Conservation (phyloP, 2,797 vertebrate species). For the Enteromius fasciolatus region DNA sequence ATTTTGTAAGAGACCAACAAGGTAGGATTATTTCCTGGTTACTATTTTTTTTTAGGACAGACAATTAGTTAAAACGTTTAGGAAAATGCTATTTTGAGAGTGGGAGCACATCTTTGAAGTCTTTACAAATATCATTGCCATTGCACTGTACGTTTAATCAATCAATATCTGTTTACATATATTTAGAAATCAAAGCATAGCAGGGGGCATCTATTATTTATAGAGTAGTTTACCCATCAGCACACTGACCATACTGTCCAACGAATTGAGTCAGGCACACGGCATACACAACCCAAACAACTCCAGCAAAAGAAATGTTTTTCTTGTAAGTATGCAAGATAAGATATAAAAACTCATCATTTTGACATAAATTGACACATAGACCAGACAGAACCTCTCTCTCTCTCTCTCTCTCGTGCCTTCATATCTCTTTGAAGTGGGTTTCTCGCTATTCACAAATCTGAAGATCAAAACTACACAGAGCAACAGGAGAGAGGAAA, state of each 20-base stretch:
- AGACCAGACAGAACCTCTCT: background rate
- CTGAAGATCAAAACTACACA: background rate
- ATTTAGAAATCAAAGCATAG: constrained; percentile 21
- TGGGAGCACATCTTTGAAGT: background rate
- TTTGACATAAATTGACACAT: constrained; percentile 2
- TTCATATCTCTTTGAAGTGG: background rate
- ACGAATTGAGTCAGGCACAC: background rate
- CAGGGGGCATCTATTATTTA: constrained; percentile 34
- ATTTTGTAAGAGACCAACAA: background rate
- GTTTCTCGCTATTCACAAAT: background rate
- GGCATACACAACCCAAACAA: background rate
- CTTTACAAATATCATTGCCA: background rate
- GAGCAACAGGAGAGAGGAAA: background rate
- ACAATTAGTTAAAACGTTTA: background rate
- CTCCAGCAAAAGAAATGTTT: background rate
- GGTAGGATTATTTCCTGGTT: background rate
- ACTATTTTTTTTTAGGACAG: background rate
- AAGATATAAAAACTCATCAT: background rate
- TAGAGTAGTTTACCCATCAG: constrained; percentile 15
- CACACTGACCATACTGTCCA: constrained; percentile 8
- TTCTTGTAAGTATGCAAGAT: background rate
- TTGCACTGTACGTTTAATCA: constrained; percentile 3
- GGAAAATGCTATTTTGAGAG: background rate
- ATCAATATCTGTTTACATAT: background rate
- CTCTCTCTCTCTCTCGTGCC: background rate